Conservation (phyloP, 2,113 vertebrate species). For the Nerophis lumbriciformis region DNA sequence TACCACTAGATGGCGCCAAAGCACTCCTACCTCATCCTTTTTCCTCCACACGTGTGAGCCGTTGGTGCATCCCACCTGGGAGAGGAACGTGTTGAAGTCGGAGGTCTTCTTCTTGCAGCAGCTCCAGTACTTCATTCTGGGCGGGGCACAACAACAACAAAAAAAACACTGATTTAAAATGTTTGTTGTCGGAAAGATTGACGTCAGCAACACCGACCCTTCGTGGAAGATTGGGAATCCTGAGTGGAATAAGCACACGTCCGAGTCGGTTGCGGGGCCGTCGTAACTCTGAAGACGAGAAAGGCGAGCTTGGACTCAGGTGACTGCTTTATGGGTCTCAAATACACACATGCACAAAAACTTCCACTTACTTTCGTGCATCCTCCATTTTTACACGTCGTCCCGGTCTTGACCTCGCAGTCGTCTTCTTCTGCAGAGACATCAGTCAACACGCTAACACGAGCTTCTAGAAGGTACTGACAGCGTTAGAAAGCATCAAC, state of each 20-base stretch:
- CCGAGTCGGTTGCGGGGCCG: conserved; percentile 78
- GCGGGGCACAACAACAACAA: conserved; percentile 19
- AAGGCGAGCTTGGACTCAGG: background rate
- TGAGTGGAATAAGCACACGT: conserved; percentile 82
- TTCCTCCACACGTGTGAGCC: conserved; percentile 88
- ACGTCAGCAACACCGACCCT: conserved; percentile 74
- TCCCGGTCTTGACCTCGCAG: conserved; percentile 89
- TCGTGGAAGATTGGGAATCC: conserved; percentile 95
- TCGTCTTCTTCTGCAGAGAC: conserved; percentile 78
- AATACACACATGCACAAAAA: background rate
- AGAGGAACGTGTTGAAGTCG: conserved; percentile 90
- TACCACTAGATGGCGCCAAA: conserved; percentile 50
- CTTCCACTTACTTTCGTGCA: conserved; percentile 81
- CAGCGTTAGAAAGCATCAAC: conserved; percentile 1
- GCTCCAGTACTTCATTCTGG: conserved; percentile 98
- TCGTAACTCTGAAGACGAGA: conserved; percentile 72
- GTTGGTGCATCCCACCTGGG: conserved; percentile 87
- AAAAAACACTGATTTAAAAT: background rate
- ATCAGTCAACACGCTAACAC: conserved; percentile 6
- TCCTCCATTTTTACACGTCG: conserved; percentile 88
- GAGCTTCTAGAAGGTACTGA: conserved; percentile 9
- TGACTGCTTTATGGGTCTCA: background rate
- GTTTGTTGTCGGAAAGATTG: background rate
- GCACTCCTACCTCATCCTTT: conserved; percentile 75
- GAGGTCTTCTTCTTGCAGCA: conserved; percentile 96